phyloP scores from a whole-genome alignment of 2,888 invertebrate genomes.

The Isotomurus palustris region DNA sequence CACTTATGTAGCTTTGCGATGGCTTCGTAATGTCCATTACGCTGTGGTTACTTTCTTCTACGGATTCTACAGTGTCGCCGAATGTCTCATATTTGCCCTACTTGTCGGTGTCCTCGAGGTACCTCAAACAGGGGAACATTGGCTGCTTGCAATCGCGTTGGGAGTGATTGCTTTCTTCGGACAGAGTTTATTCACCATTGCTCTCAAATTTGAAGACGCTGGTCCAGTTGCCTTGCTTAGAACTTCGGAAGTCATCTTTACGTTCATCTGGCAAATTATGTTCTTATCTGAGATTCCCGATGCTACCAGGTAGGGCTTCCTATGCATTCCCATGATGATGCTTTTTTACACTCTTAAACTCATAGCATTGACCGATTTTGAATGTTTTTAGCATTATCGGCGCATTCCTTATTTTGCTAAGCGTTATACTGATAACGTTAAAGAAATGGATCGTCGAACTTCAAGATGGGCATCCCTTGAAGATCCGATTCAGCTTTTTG shows the following conservation, averaged over 20 bases:
- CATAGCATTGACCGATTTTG: neutral
- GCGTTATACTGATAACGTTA: conserved; percentile 31
- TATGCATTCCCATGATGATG: neutral
- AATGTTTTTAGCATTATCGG: conserved; percentile 24
- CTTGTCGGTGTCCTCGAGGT: conserved; percentile 25
- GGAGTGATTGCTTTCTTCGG: conserved; percentile 35
- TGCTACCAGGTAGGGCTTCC: conserved; percentile 24
- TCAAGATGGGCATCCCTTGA: conserved; percentile 26
- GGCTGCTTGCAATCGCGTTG: conserved; percentile 30
- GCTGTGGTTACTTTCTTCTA: conserved; percentile 39
- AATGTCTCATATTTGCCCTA: conserved; percentile 26
- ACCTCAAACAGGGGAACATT: conserved; percentile 25
- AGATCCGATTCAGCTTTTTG: conserved; percentile 19
- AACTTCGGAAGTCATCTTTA: conserved; percentile 35
- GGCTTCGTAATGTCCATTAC: conserved; percentile 32
- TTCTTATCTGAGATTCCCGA: conserved; percentile 35
- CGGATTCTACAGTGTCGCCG: conserved; percentile 35
- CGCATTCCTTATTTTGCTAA: conserved; percentile 26
- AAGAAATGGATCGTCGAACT: conserved; percentile 37
- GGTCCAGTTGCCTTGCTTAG: conserved; percentile 37
- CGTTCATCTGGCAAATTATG: conserved; percentile 39
- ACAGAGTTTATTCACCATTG: conserved; percentile 36
- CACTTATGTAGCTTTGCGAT: conserved; percentile 36
- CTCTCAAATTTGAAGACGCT: conserved; percentile 39
- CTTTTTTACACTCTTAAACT: neutral